Base-by-base conservation (phyloP, 2,113 vertebrate species). In the Empidonax traillii region DNA sequence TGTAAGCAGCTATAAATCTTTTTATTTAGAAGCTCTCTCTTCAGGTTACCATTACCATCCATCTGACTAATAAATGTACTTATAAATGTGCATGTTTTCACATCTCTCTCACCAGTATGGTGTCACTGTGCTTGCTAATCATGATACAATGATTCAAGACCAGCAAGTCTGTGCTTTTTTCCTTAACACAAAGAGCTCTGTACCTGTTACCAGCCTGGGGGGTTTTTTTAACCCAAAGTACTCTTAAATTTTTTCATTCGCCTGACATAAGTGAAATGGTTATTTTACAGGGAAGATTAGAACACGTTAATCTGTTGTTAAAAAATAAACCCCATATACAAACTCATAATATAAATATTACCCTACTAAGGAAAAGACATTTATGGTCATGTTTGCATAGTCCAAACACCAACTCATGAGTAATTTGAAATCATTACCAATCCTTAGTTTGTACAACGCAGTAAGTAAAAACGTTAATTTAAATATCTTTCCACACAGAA, bases 401-500 rank as follows among this genome's bases (percentile, higher is more conserved):
- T 85, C 91, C 89, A 96, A 94, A 84, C 22, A 30, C 75, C 93
- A 96, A 96, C 90, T 94, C 93, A 96, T 95, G 94, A 93, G 92
- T 97, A 93, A 95, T 85, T 93, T 91, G 73, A 97, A 98, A 97
- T 98, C 96, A 97, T 96, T 94, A 97, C 96, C 91, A 91, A 96
- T 94, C 94, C 97, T 98, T 97, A 81, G 94, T 97, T 97, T 96
- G 55, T 89, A 97, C 93, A 97, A 97, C 95, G 90, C 91, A 98
- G 94, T 97, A 95, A 96, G 97, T 94, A 96, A 96, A 97, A 98
- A 97, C 0, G 2, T 87, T 97, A 95, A 97, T 97, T 98, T 98
- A 98, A 98, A 97, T 98, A 97, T 97, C 97, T 98, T 98, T 97
- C 97, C 97, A 97, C 98, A 97, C 95, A 97, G 96, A 95, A 97